Conservation (phyloP, 2,888 invertebrate species). For the Monoplex corrugatus region DNA sequence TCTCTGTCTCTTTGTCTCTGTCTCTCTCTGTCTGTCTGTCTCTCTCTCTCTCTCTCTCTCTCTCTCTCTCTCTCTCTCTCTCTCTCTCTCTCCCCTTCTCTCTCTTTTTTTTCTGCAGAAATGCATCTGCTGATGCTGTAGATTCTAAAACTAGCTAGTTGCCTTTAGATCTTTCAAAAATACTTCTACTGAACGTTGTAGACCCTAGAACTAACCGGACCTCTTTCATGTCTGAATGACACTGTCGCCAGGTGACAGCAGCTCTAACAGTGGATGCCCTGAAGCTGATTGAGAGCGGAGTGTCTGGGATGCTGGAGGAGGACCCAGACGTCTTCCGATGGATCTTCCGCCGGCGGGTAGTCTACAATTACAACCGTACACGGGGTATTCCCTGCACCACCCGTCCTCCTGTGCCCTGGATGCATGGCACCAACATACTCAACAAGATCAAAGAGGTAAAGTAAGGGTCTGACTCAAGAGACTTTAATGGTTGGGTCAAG, state of each 20-base stretch:
- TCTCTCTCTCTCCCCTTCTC: not conserved
- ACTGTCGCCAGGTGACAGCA: slow-evolving; percentile 89
- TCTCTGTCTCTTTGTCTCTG: not conserved
- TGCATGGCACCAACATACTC: slow-evolving; percentile 74
- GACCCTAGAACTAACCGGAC: too few species aligned
- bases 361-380: slow-evolving; percentile 86
- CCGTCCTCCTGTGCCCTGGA: slow-evolving; percentile 73
- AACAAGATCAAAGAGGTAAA: slow-evolving; percentile 68
- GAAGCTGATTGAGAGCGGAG: slow-evolving; percentile 94
- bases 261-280: slow-evolving; percentile 98
- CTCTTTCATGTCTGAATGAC: too few species aligned
- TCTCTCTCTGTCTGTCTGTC: not conserved
- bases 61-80: not conserved
- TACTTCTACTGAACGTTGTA: too few species aligned
- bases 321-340: slow-evolving; percentile 89
- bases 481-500: too few species aligned
- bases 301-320: slow-evolving; percentile 92
- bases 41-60: too few species aligned
- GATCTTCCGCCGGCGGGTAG: slow-evolving; percentile 84
- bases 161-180: too few species aligned
- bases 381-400: slow-evolving; percentile 84
- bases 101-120: too few species aligned
- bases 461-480: too few species aligned
- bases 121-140: too few species aligned
- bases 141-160: too few species aligned